Evolutionary conservation across 30 jellyfish, hydroid and myxozoan species (phyloP).

Genomic region (Pelagia noctiluca): DNA sequence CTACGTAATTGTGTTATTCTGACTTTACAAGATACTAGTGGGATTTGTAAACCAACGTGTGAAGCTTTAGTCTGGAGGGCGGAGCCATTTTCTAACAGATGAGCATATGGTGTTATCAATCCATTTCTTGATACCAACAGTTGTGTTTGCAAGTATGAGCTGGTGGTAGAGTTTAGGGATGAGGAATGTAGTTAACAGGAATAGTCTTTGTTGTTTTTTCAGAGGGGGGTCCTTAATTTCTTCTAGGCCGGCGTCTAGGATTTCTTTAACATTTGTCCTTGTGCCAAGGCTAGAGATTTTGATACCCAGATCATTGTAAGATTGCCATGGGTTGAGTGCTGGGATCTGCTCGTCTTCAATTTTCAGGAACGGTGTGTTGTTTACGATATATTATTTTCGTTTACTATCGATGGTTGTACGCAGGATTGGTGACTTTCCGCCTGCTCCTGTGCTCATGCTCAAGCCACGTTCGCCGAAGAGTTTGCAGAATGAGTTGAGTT

Average conservation of each 20-base stretch:
- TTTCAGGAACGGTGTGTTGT: not conserved
- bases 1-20: not conserved
- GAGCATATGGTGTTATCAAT: not conserved
- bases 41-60: not conserved
- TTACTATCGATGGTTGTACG: not conserved
- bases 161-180: not conserved
- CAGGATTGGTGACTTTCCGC: conserved; percentile 16
- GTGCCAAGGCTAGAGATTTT: not conserved
- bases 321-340: not conserved
- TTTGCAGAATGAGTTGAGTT: not conserved
- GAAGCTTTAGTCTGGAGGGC: not conserved
- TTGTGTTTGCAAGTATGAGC: not conserved
- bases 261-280: not conserved
- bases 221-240: not conserved
- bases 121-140: not conserved
- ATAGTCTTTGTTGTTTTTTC: not conserved
- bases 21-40: not conserved
- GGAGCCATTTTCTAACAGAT: not conserved
- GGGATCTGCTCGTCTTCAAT: not conserved
- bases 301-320: conserved; percentile 11
- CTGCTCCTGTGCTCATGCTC: conserved; percentile 13
- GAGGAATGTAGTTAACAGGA: too few relatives aligned
- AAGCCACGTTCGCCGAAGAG: not conserved
- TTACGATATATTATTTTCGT: not conserved
- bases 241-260: not conserved